Evolutionary conservation across 1,140 invertebrate species (phyloP).

Genomic region (Drosophila trapezifrons): DNA sequence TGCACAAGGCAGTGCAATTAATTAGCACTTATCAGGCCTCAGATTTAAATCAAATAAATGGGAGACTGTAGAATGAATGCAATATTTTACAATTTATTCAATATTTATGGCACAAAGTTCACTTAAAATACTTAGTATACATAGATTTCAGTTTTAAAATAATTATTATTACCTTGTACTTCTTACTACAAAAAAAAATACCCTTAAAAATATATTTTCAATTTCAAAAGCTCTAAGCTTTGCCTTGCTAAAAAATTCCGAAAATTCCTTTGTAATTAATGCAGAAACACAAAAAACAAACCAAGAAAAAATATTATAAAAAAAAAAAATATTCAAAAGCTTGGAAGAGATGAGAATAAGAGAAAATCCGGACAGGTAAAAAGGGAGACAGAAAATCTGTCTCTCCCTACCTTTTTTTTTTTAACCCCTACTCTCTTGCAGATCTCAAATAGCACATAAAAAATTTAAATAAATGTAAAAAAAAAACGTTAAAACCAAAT

Average conservation of each 20-base stretch:
- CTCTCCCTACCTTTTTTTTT: conserved; percentile 3
- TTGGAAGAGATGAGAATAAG: conserved; percentile 10
- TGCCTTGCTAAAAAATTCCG: no score
- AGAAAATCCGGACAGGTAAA: conserved; percentile 18
- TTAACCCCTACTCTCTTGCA: conserved; percentile 25
- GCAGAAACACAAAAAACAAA: neutral
- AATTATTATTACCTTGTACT: no score
- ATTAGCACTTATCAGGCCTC: conserved; percentile 26
- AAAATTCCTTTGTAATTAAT: neutral
- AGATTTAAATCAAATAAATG: conserved; percentile 16
- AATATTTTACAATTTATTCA: no score
- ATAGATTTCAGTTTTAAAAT: neutral
- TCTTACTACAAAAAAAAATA: no score
- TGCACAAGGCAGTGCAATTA: conserved; percentile 33
- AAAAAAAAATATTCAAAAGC: conserved; percentile 19
- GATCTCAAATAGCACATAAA: neutral
- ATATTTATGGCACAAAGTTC: no score
- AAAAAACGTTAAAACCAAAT: conserved; percentile 23
- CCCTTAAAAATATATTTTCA: no score
- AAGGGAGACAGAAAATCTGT: conserved; percentile 14
- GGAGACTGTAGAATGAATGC: no score
- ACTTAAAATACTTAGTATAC: no score
- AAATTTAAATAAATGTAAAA: conserved; percentile 5
- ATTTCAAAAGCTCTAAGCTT: no score
- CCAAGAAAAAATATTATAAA: neutral